Base-by-base conservation (phyloP, 2,113 vertebrate genomes). In the Strigops habroptila region DNA sequence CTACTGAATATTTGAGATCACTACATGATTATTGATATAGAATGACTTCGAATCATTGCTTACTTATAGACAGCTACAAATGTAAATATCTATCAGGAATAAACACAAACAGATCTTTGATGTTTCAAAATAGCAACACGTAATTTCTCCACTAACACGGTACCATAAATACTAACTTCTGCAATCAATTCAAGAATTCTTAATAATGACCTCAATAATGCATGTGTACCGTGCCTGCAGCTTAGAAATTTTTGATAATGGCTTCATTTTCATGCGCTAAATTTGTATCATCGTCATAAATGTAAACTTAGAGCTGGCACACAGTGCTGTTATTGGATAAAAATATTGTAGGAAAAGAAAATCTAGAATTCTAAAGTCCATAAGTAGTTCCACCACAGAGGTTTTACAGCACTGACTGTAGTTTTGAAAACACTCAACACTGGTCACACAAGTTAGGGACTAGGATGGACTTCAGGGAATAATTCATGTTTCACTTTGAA, bases 141-240 rank as follows among this genome's bases (percentile, higher is more conserved):
- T 27, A 80, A 43, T 62, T 94, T 94, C 94, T 90, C 75, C 79
- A 77, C 79, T 85, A 65, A 70, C 44, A 22, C n/a, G 69, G 35
- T n/a, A 80, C 46, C 87, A 86, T 53, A 93, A 97, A 92, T 88
- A 88, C 17, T 28, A 64, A 52, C 82, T 88, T 73, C 86, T 83
- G 71, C 53, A 92, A 77, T 25, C 53, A 93, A n/a, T 77, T 94
- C 90, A 86, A 93, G 57, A 71, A 85, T 77, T 80, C 53, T 7
- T 24, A 80, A 70, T 79, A 77, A 30, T 10, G 6, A 67, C 53
- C 33, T 80, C 75, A 77, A 82, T 65, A 82, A 83, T 80, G 71
- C 10, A 53, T 6, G 4, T 12, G 14, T 41, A 80, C 70, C 74
- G 28, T 46, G 79, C 28, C 76, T 70, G n/a, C 18, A 77, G n/a